Base-by-base conservation (phyloP, 2,888 invertebrate species). In the Drosophila histrio region DNA sequence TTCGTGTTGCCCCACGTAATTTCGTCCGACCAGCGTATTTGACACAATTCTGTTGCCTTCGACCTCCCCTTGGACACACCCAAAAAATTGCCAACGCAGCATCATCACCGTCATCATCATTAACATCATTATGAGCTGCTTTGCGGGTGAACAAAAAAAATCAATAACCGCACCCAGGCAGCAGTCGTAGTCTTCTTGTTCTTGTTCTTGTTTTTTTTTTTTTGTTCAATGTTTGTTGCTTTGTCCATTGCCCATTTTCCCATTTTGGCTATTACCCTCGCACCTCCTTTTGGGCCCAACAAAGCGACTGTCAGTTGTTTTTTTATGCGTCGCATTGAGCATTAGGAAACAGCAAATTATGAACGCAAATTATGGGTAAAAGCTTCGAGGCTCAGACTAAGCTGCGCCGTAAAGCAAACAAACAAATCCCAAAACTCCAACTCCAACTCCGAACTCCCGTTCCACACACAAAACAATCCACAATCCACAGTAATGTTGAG, bases 111-210 rank as follows among this genome's bases (percentile, higher is more conserved):
- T 63, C 39, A 67, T 56, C 50, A 72, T 43, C 54, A 58, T 46
- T 56, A 34, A 13, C 43, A 54, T 61, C 47, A 63, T 52, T 26
- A 50, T 44, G 41, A 47, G 56, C 60, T 61, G 61, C n/a, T 53
- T 43, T 56, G 57, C 38, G 26, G 28, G 61, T 47, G 72, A 66
- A 61, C 50, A 75, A 69, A 87, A 69, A 87, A 84, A 84, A 84
- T 84, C 83, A 87, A 84, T 84, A 87, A 71, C 88, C 83, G 77
- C 83, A 87, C 88, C 83, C 88, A 71, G 72, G 61, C 63, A 63
- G 28, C 39, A 68, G 57, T 49, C 41, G 60, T 17, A 56, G 24
- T 47, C 13, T 38, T 52, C 43, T 19, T 57, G 17, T 47, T 5
- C 39, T 62, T 43, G 41, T n/a, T 50, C 36, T 36, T 62, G 19